Evolutionary conservation across 2,113 vertebrate genomes (phyloP).

Genomic region (Eudyptes chrysolophus): DNA sequence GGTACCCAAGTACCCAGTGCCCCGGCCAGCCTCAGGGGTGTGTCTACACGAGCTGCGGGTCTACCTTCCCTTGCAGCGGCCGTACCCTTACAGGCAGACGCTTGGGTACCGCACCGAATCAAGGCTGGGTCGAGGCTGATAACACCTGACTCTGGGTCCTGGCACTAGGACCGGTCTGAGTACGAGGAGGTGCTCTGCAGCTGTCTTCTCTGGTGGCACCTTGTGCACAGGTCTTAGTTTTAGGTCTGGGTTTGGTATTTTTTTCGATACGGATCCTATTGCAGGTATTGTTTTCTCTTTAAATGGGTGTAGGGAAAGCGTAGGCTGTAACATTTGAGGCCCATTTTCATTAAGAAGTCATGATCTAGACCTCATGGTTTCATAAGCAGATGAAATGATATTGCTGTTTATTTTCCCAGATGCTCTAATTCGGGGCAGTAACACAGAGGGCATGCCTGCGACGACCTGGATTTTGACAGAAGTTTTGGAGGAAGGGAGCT

Average conservation of each 20-base stretch:
- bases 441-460: neutral
- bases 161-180: too few relatives aligned
- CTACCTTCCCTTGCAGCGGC: neutral
- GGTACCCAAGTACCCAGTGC: too few relatives aligned
- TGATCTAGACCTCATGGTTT: neutral
- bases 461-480: neutral
- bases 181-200: neutral
- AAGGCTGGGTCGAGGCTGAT: neutral
- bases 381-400: neutral
- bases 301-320: neutral
- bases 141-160: neutral
- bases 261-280: too few relatives aligned
- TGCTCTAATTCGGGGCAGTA: neutral
- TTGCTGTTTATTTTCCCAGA: neutral
- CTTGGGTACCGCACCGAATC: rapidly evolving
- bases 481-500: neutral
- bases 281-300: neutral
- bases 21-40: neutral
- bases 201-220: neutral
- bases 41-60: rapidly evolving
- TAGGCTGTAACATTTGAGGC: neutral
- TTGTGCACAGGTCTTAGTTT: neutral
- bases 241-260: too few relatives aligned
- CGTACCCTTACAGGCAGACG: rapidly evolving
- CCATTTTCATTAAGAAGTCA: neutral